These are phyloP conservation scores for Phaonia tiefii DNA, from an alignment of 2,888 invertebrate species.

Conservation along the genomic window DNA sequence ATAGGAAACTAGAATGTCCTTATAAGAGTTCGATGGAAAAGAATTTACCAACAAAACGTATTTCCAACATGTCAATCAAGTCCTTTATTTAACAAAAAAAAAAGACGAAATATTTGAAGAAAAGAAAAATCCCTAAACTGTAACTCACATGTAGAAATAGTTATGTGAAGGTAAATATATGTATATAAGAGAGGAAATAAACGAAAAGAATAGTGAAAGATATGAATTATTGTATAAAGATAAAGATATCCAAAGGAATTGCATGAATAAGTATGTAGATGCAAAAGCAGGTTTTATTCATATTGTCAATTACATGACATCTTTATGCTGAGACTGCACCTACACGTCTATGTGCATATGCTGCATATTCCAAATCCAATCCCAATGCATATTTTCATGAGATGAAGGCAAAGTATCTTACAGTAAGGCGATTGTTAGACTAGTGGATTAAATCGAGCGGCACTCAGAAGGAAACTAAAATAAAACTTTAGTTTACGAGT, in stretches of 20 bases:
- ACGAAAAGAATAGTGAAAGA: constrained; percentile 39
- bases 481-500: too few species aligned
- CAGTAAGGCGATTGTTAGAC: too few species aligned
- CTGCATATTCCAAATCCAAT: not conserved
- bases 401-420: constrained; percentile 30
- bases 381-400: not conserved
- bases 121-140: not conserved
- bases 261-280: constrained; percentile 6
- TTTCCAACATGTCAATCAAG: constrained; percentile 78
- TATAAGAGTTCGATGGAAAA: constrained; percentile 40
- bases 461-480: too few species aligned
- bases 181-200: constrained; percentile 18
- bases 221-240: constrained; percentile 7
- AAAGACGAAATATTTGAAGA: constrained; percentile 33
- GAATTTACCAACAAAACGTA: constrained; percentile 49
- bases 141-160: constrained; percentile 23
- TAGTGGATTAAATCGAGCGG: too few species aligned
- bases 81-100: constrained; percentile 43
- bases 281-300: constrained; percentile 36
- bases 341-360: constrained; percentile 35
- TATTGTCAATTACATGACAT: constrained; percentile 64
- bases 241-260: not conserved
- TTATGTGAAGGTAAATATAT: constrained; percentile 12
- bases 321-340: constrained; percentile 63
- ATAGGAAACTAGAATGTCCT: constrained; percentile 12